Base-by-base conservation (phyloP, 2,113 vertebrate species). In the Gulo gulo region DNA sequence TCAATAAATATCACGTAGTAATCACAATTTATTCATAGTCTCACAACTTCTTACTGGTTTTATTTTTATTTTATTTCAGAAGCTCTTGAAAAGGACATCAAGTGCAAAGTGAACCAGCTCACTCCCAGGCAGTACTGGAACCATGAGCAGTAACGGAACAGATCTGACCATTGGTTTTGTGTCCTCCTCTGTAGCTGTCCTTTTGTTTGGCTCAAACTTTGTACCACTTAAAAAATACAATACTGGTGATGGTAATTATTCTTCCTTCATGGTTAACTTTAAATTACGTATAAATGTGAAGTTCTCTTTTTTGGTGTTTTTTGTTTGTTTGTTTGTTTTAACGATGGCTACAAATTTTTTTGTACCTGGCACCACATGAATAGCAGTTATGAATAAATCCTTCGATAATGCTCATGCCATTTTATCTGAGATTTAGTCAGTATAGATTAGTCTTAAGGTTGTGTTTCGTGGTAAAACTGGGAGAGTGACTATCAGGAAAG, bases 161-260 rank as follows among this genome's bases (percentile, higher is more conserved):
- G 97, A 98, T 81, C 98, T 99, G 1, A 97, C 96, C 14, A 97
- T 98, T 55, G 99, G 99, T 23, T 99, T 99, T 80, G 23, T 98
- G 20, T 98, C 99, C 26, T 99, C 99, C n/a, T 13, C 98, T 31
- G 36, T 98, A 86, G 98, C 99, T 14, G 98, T 99, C 29, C 31
- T 99, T 79, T 97, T 99, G 0, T 99, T 99, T 95, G 99, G 99
- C n/a, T 99, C 99, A 98, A 99, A 99, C 71, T 99, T 99, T 94
- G 99, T 99, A 45, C 99, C 99, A 16, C 98, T 99, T 36, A 99
- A 99, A 98, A 99, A 98, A 91, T 99, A 99, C 91, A 99, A 99
- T 78, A 99, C 99, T 55, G 99, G 99, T 0, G 99, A 99, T 95
- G 99, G 99, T 99, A 98, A 99, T 95, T 93, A 24, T 55, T 23